These are phyloP conservation scores for Chloromyia formosa DNA, from an alignment of 2,888 invertebrate genomes.

Conservation along the genomic window DNA sequence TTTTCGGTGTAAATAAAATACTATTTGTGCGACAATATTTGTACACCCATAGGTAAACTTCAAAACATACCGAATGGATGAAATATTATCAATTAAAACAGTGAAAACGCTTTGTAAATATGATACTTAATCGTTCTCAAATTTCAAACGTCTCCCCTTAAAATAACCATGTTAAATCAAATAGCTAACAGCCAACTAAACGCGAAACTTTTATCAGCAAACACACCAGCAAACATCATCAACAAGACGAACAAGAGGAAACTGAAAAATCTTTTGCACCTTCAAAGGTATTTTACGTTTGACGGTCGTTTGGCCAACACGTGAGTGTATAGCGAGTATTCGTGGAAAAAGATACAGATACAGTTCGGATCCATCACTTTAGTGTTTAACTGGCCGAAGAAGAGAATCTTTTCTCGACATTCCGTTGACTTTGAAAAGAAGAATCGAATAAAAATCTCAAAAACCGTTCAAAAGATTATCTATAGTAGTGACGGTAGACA, in stretches of 20 bases:
- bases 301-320: constrained; percentile 64
- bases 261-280: constrained; percentile 48
- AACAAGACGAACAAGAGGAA: constrained; percentile 41
- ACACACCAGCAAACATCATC: constrained; percentile 32
- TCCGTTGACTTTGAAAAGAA: too few species aligned
- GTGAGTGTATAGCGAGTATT: constrained; percentile 52
- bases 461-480: too few species aligned
- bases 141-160: not conserved
- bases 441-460: not conserved
- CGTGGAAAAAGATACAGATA: constrained; percentile 10
- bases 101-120: too few species aligned
- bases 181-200: constrained; percentile 34
- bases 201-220: constrained; percentile 9
- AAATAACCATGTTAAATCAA: constrained; percentile 27
- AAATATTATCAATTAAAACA: too few species aligned
- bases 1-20: too few species aligned
- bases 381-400: not conserved
- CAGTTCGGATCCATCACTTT: constrained; percentile 17
- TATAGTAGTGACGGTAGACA: too few species aligned
- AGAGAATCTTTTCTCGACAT: too few species aligned
- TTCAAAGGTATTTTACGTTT: constrained; percentile 63
- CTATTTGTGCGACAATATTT: too few species aligned
- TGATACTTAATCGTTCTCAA: too few species aligned
- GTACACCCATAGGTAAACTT: too few species aligned
- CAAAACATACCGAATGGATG: too few species aligned